Conservation (phyloP, 2,888 invertebrate species). For the Pristionchus japonicus region DNA sequence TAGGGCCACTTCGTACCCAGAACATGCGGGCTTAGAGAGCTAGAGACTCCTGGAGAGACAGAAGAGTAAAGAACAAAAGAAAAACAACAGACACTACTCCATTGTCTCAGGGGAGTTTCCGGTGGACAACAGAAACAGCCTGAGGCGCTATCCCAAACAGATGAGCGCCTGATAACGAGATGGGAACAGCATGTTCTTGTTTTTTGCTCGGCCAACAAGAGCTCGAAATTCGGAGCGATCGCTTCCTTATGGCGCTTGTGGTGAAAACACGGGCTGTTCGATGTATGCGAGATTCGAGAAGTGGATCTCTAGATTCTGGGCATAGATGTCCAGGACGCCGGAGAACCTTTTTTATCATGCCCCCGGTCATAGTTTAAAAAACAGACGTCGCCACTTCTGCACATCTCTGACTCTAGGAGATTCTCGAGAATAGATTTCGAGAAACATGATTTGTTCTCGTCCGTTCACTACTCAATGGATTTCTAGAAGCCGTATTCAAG, state of each 20-base stretch:
- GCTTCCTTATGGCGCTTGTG: neutral
- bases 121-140: slow-evolving; percentile 29
- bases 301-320: neutral
- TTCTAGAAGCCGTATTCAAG: too few species aligned
- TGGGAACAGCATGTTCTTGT: neutral
- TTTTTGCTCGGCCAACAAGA: neutral
- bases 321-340: too few species aligned
- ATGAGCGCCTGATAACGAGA: slow-evolving; percentile 13
- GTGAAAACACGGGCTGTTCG: neutral
- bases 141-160: slow-evolving; percentile 21
- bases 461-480: too few species aligned
- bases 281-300: neutral
- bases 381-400: too few species aligned
- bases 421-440: too few species aligned
- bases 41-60: neutral
- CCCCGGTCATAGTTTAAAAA: too few species aligned
- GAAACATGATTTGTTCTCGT: too few species aligned
- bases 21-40: neutral
- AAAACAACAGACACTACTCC: neutral
- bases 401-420: too few species aligned
- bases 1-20: neutral
- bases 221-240: neutral
- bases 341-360: too few species aligned
- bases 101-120: neutral
- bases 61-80: neutral